Base-by-base conservation (phyloP, 1,140 invertebrate species). In the Ostrea edulis region DNA sequence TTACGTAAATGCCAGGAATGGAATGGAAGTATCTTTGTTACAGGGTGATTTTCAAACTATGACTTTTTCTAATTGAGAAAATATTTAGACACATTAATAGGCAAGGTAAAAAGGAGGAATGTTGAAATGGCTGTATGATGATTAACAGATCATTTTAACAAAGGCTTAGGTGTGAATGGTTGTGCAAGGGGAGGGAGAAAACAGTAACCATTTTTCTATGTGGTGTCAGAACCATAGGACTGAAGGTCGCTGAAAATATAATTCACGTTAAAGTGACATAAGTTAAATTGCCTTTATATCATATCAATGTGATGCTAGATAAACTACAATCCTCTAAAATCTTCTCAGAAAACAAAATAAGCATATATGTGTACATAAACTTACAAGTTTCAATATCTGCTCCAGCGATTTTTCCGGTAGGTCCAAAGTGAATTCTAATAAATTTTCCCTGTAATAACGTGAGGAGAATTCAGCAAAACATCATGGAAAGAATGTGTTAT, bases 371-470 rank as follows among this genome's bases (percentile, higher is more conserved):
- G 14, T 22, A 25, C 14, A 81, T 2, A 55, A 54, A 98, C 98
- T 98, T 97, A 99, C 98, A 99, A 93, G 98, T 99, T 96, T 99
- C 99, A 96, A 99, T 99, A 96, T 99, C 99, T 96, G 98, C 99
- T 97, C 99, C 99, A 95, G 99, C 98, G 96, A 99, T 96, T 97
- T 99, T 99, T 96, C 99, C 99, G 96, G 97, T 97, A 89, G 98
- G 98, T 93, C 98, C 98, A 96, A 99, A 99, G 96, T 99, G 99
- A 95, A 99, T 99, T 97, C 99, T 98, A 96, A 99, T 99, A 97
- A 99, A 99, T 98, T 99, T 96, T 93, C 96, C 96, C 96, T 96
- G 90, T 11, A 92, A 86, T 55, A 84, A 11, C 35, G 29, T 77
- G 68, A 25, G 29, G 17, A 22, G 17, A 83, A 52, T 44, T 53